Evolutionary conservation across 1,140 invertebrate genomes (phyloP).

Genomic region (Lethocerus indicus): DNA sequence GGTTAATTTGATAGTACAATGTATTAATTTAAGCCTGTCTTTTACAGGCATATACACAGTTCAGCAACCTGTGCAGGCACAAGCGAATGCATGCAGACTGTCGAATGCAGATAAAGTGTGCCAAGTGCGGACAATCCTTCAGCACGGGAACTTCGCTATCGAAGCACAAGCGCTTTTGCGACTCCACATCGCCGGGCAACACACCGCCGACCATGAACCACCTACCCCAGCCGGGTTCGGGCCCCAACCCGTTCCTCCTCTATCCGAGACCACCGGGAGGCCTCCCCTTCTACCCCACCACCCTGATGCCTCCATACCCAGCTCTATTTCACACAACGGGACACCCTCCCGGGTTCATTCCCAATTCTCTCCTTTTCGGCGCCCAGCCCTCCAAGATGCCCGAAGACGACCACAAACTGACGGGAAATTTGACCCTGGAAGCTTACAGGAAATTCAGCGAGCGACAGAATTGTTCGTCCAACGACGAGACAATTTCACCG

Average conservation of each 20-base stretch:
- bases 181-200: slow-evolving; percentile 28
- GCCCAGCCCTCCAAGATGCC: slow-evolving; percentile 20
- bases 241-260: slow-evolving; percentile 47
- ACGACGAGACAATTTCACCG: slow-evolving; percentile 1
- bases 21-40: slow-evolving; percentile 20
- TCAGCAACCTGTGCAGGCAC: slow-evolving; percentile 97
- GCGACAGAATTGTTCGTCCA: slow-evolving; percentile 10
- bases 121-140: slow-evolving; percentile 82
- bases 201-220: slow-evolving; percentile 4
- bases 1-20: too few species aligned
- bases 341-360: slow-evolving; percentile 28
- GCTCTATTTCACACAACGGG: slow-evolving; percentile 32
- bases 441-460: slow-evolving; percentile 13
- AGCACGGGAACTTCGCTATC: slow-evolving; percentile 67
- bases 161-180: slow-evolving; percentile 67
- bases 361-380: slow-evolving; percentile 35
- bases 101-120: slow-evolving; percentile 75
- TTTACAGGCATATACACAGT: slow-evolving; percentile 94
- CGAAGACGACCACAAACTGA: slow-evolving; percentile 11
- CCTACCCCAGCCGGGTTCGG: slow-evolving; percentile 24
- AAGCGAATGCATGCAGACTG: slow-evolving; percentile 95
- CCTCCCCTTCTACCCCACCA: slow-evolving; percentile 39
- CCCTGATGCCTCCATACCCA: slow-evolving; percentile 38
- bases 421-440: slow-evolving; percentile 15
- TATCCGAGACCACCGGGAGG: slow-evolving; percentile 33